Conservation (phyloP, 2,113 vertebrate species). For the Pygathrix nemaeus region DNA sequence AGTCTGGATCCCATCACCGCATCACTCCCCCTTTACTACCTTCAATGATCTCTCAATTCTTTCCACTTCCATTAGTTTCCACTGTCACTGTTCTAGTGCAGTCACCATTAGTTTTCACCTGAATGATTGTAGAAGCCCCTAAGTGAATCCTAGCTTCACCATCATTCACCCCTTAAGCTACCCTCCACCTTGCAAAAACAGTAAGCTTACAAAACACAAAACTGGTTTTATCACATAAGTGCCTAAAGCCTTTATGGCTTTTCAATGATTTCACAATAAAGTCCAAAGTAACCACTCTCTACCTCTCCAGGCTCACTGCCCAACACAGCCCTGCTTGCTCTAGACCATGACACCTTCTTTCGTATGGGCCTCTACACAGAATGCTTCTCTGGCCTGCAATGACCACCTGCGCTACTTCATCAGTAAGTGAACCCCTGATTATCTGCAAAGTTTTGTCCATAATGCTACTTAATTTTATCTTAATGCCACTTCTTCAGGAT, state of each 20-base stretch:
- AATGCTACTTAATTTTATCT: not conserved
- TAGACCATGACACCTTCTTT: not conserved
- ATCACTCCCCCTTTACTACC: too few species aligned
- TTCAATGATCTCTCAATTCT: not conserved
- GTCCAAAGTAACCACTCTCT: not conserved
- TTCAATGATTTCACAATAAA: not conserved
- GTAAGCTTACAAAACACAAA: not conserved
- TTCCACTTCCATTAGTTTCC: not conserved
- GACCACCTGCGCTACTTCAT: not conserved
- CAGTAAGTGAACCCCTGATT: not conserved
- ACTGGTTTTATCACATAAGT: not conserved
- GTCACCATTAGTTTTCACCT: not conserved
- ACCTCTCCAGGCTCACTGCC: not conserved
- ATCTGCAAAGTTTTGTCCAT: not conserved
- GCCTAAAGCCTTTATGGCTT: not conserved
- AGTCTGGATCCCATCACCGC: not conserved
- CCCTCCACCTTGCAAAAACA: not conserved
- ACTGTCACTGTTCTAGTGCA: not conserved
- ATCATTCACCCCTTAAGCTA: too few species aligned
- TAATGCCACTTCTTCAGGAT: not conserved
- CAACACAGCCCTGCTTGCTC: not conserved
- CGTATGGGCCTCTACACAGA: accelerated
- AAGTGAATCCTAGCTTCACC: not conserved
- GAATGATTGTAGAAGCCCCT: too few species aligned
- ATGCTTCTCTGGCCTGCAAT: too few species aligned